phyloP scores from a whole-genome alignment of 2,888 invertebrate species.

The Clunio marinus region DNA sequence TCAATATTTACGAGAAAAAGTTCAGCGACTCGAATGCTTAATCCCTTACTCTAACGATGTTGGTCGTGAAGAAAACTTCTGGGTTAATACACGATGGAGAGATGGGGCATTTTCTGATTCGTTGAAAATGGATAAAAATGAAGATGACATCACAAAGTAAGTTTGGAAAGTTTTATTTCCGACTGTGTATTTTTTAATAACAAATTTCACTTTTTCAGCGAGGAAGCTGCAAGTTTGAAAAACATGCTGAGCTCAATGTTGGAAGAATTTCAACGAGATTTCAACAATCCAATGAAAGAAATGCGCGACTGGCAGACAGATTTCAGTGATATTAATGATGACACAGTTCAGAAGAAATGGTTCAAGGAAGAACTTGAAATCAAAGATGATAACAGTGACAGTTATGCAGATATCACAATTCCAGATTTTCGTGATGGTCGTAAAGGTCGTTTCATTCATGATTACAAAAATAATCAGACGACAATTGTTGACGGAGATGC shows the following conservation, averaged over 20 bases:
- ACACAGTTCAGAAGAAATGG: constrained; percentile 47
- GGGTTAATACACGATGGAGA: constrained; percentile 9
- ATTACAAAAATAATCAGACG: constrained; percentile 73
- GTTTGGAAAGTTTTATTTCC: neutral
- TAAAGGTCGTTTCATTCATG: constrained; percentile 83
- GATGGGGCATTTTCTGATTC: constrained; percentile 41
- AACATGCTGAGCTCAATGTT: constrained; percentile 13
- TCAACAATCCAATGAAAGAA: constrained; percentile 24
- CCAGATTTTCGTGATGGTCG: constrained; percentile 77
- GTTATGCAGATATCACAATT: constrained; percentile 80
- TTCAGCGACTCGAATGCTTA: constrained; percentile 50
- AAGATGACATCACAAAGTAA: neutral
- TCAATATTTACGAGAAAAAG: constrained; percentile 61
- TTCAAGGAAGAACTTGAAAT: constrained; percentile 81
- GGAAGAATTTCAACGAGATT: neutral
- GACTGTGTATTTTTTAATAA: neutral
- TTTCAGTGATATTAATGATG: neutral
- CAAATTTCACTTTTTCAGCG: neutral
- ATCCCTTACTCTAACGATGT: constrained; percentile 31
- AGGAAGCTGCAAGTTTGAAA: neutral
- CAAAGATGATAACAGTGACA: constrained; percentile 60
- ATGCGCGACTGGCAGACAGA: constrained; percentile 9
- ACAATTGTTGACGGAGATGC: constrained; percentile 73
- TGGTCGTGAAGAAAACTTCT: neutral
- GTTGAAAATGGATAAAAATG: constrained; percentile 40